phyloP scores from a whole-genome alignment of 2,888 invertebrate species.

The Rutpela maculata region DNA sequence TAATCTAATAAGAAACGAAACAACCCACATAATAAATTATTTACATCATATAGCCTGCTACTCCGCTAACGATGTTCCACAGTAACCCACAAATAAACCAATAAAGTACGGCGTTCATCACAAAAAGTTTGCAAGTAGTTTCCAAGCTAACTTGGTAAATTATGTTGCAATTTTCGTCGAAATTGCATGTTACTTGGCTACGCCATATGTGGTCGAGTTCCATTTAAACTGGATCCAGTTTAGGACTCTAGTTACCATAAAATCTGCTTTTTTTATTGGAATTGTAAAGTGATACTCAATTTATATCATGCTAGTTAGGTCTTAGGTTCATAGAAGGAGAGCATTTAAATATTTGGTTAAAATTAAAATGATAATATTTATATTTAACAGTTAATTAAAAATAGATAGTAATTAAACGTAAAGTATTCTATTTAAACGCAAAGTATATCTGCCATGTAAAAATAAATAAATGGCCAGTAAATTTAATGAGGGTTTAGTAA shows the following conservation, averaged over 20 bases:
- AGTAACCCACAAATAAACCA: not conserved
- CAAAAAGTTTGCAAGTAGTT: slow-evolving; percentile 35
- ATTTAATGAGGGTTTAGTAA: no score
- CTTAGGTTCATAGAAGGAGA: not conserved
- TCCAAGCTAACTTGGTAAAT: slow-evolving; percentile 41
- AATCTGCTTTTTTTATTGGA: not conserved
- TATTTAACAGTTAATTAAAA: no score
- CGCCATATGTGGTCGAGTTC: slow-evolving; percentile 41
- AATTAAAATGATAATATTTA: no score
- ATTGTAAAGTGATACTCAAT: not conserved
- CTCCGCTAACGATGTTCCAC: not conserved
- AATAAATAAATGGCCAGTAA: no score
- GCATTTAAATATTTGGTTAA: no score
- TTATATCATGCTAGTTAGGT: not conserved
- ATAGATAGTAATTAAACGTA: no score
- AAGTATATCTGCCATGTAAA: no score
- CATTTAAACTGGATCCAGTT: slow-evolving; percentile 29
- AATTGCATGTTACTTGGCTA: slow-evolving; percentile 35
- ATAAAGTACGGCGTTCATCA: not conserved
- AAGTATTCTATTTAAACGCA: no score
- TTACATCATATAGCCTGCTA: not conserved
- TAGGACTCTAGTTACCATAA: slow-evolving; percentile 32
- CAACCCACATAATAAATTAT: not conserved
- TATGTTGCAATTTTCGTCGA: slow-evolving; percentile 44
- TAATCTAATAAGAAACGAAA: no score